Percentiles rank a stretch among this genome's conserved stretches.
Conservation (phyloP, 1,140 invertebrate species). For the Halesus radiatus region DNA sequence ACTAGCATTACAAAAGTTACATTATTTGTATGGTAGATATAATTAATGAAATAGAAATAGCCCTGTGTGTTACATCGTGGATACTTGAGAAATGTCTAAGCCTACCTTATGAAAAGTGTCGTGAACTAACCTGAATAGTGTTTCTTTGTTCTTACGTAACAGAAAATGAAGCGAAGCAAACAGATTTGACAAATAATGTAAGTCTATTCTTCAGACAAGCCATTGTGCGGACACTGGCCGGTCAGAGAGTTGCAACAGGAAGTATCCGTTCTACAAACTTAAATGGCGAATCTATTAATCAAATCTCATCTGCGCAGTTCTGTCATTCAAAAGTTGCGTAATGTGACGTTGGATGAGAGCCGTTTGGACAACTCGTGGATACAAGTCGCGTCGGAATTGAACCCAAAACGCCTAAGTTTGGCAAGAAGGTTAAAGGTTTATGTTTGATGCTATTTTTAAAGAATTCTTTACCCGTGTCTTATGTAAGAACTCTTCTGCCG, state of each 20-base stretch:
- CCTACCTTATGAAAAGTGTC: too few relatives aligned
- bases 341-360: not conserved
- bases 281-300: conserved; percentile 23
- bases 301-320: not conserved
- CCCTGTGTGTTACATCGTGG: too few relatives aligned
- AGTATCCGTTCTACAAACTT: not conserved
- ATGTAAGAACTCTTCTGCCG: not conserved
- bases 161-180: not conserved
- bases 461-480: too few relatives aligned
- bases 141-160: not conserved
- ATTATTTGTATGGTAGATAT: too few relatives aligned
- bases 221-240: not conserved
- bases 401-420: not conserved
- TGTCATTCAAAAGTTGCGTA: not conserved
- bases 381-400: not conserved
- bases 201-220: not conserved
- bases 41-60: too few relatives aligned
- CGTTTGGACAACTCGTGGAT: not conserved
- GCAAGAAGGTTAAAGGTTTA: conserved; percentile 9
- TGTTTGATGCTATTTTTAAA: not conserved
- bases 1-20: too few relatives aligned
- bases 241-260: conserved; percentile 10
- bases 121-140: too few relatives aligned
- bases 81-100: too few relatives aligned
- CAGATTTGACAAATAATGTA: conserved; percentile 25